Evolutionary conservation across 2,797 vertebrate species (phyloP).

Genomic region (Delichon dasypus): DNA sequence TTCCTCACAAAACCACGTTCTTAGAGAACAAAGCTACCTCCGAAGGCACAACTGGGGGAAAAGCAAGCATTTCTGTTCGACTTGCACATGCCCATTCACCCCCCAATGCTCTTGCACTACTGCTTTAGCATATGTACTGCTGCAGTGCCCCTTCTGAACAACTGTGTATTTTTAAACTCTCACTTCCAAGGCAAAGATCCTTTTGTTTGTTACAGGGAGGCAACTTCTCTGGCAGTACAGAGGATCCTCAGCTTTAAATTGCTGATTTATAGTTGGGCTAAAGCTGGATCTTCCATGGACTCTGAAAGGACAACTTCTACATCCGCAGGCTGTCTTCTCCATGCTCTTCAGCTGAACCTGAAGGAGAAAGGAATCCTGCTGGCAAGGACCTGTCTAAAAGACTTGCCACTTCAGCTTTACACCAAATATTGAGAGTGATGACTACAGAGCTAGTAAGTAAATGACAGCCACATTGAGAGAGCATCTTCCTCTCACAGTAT

Average conservation of each 20-base stretch:
- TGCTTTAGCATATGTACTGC: background rate
- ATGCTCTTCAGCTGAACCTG: background rate
- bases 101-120: background rate
- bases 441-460: background rate
- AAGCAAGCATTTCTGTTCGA: background rate
- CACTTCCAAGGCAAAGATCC: background rate
- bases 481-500: rapidly evolving
- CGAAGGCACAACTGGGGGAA: background rate
- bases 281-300: background rate
- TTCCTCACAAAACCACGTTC: background rate
- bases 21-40: background rate
- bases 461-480: background rate
- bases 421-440: background rate
- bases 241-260: background rate
- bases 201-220: background rate
- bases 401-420: background rate
- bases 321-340: rapidly evolving
- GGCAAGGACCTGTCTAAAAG: background rate
- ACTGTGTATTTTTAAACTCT: background rate
- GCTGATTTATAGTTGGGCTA: background rate
- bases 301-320: background rate
- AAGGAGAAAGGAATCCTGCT: background rate
- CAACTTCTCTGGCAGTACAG: background rate
- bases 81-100: background rate
- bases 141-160: background rate